Percentiles rank a stretch among this genome's conserved stretches.
These are phyloP conservation scores for Liasis olivaceus DNA, from an alignment of 2,797 vertebrate species.

Conservation along the genomic window DNA sequence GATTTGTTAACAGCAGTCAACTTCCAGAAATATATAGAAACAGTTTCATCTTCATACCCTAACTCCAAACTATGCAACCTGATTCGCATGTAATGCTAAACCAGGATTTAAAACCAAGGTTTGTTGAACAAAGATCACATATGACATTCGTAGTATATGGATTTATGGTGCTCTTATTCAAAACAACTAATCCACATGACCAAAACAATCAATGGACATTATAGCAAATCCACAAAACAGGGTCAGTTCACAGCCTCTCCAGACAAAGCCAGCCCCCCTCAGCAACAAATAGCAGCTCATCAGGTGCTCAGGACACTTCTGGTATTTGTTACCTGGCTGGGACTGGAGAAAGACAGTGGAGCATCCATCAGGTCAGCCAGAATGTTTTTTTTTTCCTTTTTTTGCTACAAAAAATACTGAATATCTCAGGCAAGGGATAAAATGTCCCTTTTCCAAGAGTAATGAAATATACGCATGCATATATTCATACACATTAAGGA, in stretches of 20 bases:
- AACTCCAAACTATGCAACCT: not conserved
- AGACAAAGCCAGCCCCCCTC: not conserved
- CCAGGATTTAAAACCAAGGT: not conserved
- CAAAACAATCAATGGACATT: not conserved
- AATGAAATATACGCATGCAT: conserved; percentile 39
- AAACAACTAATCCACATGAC: not conserved
- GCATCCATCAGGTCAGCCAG: not conserved
- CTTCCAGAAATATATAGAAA: not conserved
- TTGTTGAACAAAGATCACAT: not conserved
- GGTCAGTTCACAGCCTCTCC: not conserved
- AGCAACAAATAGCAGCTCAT: not conserved
- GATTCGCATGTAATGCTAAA: not conserved
- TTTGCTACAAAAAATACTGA: not conserved
- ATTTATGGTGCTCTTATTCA: not conserved
- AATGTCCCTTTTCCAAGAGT: not conserved
- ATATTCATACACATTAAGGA: conserved; percentile 45
- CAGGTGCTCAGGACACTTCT: not conserved
- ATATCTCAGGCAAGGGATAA: not conserved
- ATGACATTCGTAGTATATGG: not conserved
- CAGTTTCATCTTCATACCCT: accelerated
- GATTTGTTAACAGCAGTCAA: conserved; percentile 40
- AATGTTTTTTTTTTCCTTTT: not conserved
- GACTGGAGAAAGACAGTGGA: not conserved
- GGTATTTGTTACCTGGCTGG: not conserved
- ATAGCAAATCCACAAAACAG: not conserved